A percentile compares a stretch with the other conserved stretches of the same genome.
Evolutionary conservation across 2,797 vertebrate genomes (phyloP).

Genomic region (Alouatta caraya): DNA sequence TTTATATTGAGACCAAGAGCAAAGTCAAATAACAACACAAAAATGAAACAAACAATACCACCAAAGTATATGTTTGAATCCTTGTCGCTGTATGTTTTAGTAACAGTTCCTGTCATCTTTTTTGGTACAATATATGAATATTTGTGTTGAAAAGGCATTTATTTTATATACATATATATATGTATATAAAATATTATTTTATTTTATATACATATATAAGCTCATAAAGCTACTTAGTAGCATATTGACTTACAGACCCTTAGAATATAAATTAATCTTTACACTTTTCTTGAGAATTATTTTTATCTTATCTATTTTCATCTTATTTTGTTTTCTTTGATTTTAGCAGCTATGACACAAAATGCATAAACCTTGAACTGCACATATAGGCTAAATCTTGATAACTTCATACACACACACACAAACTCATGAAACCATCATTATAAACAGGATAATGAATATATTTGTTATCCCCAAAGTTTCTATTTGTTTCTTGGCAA

Average conservation of each 20-base stretch:
- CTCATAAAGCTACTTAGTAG: neutral
- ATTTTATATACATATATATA: no score
- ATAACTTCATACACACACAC: neutral
- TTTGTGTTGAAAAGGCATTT: no score
- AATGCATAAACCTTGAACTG: neutral
- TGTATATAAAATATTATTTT: no score
- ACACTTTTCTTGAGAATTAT: neutral
- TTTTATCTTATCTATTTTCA: neutral
- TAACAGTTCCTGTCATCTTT: conserved; percentile 76
- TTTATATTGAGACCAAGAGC: neutral
- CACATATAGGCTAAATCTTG: neutral
- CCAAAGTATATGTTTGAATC: neutral
- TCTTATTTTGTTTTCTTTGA: neutral
- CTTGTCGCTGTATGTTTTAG: neutral
- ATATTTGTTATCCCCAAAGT: neutral
- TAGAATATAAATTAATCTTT: neutral
- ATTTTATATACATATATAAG: no score
- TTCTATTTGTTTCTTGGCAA: neutral
- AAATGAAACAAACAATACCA: neutral
- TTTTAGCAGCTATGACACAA: neutral
- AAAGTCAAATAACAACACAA: neutral
- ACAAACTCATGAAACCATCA: neutral
- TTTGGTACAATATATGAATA: conserved; percentile 18
- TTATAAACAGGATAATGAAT: neutral
- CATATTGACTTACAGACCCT: neutral